Evolutionary conservation across 2,797 vertebrate species (phyloP).

Genomic region (Pachyuromys duprasi): DNA sequence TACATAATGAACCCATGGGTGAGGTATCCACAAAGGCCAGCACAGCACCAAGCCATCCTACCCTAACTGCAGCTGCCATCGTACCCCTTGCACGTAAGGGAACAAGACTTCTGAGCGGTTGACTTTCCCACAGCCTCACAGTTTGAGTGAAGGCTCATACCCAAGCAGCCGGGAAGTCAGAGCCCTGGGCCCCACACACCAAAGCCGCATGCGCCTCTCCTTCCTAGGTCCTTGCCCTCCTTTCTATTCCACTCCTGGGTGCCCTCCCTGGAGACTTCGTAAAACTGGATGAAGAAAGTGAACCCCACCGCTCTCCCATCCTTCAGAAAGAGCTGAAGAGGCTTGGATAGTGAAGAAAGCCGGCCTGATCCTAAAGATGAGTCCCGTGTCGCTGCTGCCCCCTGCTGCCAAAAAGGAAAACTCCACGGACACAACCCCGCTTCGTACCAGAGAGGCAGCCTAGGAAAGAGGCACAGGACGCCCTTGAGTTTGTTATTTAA

Average conservation of each 20-base stretch:
- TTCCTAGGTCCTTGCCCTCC: background rate
- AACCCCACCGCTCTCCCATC: background rate
- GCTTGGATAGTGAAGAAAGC: background rate
- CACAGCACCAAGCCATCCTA: background rate
- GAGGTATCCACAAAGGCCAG: background rate
- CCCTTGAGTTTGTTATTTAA: background rate
- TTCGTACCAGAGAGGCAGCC: background rate
- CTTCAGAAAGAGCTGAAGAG: background rate
- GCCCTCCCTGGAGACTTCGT: background rate
- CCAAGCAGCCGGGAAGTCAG: background rate
- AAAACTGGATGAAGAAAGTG: background rate
- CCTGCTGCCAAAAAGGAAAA: conserved; percentile 51
- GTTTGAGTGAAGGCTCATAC: background rate
- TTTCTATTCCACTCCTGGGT: background rate
- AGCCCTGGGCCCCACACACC: background rate
- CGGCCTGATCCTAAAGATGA: fast-evolving
- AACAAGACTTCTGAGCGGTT: background rate
- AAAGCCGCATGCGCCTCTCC: background rate
- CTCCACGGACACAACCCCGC: background rate
- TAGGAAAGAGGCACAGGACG: background rate
- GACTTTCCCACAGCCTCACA: background rate
- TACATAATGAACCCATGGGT: background rate
- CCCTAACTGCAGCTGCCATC: background rate
- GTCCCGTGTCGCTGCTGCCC: conserved; percentile 55
- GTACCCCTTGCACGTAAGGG: background rate